Evolutionary conservation across 2,888 invertebrate species (phyloP), one percentile per base, ranked within the genome.

Genomic region (Limnephilus rhombicus): DNA sequence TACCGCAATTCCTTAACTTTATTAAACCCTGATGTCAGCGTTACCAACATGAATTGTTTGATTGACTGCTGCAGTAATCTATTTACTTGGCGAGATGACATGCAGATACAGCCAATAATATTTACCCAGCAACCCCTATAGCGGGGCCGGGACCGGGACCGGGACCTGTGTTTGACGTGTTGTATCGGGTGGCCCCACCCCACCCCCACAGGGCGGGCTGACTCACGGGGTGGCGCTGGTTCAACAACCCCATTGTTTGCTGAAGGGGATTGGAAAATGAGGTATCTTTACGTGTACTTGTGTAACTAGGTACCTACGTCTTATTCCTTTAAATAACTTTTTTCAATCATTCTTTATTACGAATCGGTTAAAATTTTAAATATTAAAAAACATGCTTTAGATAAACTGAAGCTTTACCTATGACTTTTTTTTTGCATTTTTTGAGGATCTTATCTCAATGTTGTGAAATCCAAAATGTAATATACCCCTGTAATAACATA

Each of bases 241-340:
- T 86, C 88, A 88, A 88, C 37, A 88, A 88, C 88, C 88, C 88
- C 80, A 80, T 29, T 86, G 45, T 86, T 86, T 86, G 86, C 49
- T 29, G 68, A 29, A 13, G 86, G 86, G 45, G 41, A 45, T 86
- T 86, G 86, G 86, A 45, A 86, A 86, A 86, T 15, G 29, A 18
- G 37, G 37, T 68, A 68, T 68, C 68, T 68, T 68, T 68, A 24
- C 68, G 68, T 68, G 1, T 24, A 68, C 24, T 68, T 9, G 9
- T 68, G 53, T 24, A 68, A 18, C 68, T 68, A 68, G 68, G 68
- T 68, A 68, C n/a, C n/a, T n/a, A n/a, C 5, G 7, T 68, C 24
- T 68, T 68, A 68, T 18, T 18, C 18, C 18, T 53, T 53, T 1
- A 53, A 53, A 3, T 15, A 13, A 13, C 3, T 53, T 53, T 53